Evolutionary conservation across 2,888 invertebrate species (phyloP), one percentile per base, ranked within the genome.

Genomic region (Pecten maximus): DNA sequence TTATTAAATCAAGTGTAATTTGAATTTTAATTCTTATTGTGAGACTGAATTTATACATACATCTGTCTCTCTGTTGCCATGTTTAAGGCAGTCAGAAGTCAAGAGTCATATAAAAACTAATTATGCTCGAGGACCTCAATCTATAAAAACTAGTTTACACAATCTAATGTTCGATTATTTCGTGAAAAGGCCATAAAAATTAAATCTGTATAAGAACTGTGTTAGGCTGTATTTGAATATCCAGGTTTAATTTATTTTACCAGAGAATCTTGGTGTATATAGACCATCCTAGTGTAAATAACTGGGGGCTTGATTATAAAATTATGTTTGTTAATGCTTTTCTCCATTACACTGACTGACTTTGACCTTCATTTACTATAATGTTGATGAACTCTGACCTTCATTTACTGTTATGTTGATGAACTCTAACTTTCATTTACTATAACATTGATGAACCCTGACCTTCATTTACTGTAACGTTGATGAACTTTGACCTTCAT

Each of bases 1-100:
- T 74, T 74, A 74, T 74, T 74, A 74, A 74, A 74, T 74, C 74
- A 74, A 28, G 74, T 74, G 35, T 35, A 28, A 74, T 74, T 74
- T 74, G 35, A 74, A 74, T 35, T 74, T 74, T 74, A 74, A 74
- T 74, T 74, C 15, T 12, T 74, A 35, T 28, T 35, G 74, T 74
- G 74, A 23, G 15, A 74, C 15, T 28, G 35, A 74, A 74, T 74
- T 35, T 74, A 74, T 74, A 28, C 74, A 2, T 35, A 74, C 60
- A n/a, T 60, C n/a, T n/a, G 23, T 60, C 60, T n/a, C 2, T 35
- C 4, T 35, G 28, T 74, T 35, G 19, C 10, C 35, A 74, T 10
- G 35, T 74, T 74, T 74, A 10, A 35, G 15, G 35, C 35, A 35
- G 74, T 28, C 28, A 74, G 35, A 74, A 74, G 74, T 74, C 74